phyloP scores from a whole-genome alignment of 2,888 invertebrate species.

The Apocheima hispidaria region DNA sequence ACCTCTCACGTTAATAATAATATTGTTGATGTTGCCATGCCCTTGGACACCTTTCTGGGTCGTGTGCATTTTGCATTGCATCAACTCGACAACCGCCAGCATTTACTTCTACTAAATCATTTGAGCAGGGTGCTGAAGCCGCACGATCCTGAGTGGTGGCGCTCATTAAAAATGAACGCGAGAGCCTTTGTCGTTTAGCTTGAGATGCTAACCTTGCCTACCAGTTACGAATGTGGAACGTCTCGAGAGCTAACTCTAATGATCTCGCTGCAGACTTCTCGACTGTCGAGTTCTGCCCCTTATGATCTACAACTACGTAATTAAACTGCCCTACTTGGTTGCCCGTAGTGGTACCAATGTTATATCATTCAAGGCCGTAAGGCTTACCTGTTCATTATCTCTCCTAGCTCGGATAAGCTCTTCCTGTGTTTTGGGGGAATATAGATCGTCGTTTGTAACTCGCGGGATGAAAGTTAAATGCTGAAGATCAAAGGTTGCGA shows the following conservation, averaged over 20 bases:
- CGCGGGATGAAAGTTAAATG: constrained; percentile 23
- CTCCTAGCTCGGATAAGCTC: too few relatives aligned
- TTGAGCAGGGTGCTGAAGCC: constrained; percentile 38
- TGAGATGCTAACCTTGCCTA: constrained; percentile 36
- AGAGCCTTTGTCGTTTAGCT: constrained; percentile 56
- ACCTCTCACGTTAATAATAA: constrained; percentile 41
- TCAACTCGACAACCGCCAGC: constrained; percentile 25
- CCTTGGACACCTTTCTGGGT: constrained; percentile 47
- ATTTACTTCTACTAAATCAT: constrained; percentile 43
- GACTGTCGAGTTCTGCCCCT: constrained; percentile 22
- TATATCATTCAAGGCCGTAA: constrained; percentile 13
- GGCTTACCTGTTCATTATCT: constrained; percentile 17
- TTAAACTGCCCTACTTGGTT: constrained; percentile 15
- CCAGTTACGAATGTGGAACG: constrained; percentile 59
- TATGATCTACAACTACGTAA: constrained; percentile 10
- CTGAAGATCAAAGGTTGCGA: constrained; percentile 1
- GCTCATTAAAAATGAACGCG: constrained; percentile 68
- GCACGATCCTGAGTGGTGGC: constrained; percentile 39
- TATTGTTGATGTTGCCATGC: constrained; percentile 33
- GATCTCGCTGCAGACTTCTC: constrained; percentile 41
- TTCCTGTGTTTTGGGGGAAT: constrained; percentile 25
- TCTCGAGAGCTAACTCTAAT: constrained; percentile 57
- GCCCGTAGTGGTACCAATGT: constrained; percentile 1
- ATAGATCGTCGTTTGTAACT: constrained; percentile 30
- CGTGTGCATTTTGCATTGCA: constrained; percentile 39